These are phyloP conservation scores for Lathronympha strigana DNA, from an alignment of 2,888 invertebrate genomes.

Conservation along the genomic window DNA sequence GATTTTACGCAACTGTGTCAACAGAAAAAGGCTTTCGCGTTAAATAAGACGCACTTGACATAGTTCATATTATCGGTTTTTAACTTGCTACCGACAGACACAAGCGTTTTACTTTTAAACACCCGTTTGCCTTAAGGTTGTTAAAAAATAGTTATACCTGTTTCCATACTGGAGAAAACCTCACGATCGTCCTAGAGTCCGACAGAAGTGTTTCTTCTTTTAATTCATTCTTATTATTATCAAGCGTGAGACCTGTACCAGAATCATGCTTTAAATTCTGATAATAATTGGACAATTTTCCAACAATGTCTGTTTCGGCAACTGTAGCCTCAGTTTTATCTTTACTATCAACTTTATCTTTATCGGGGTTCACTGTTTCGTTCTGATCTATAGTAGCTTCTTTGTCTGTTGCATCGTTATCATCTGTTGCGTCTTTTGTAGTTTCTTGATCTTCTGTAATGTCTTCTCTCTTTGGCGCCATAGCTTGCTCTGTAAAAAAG, in stretches of 20 bases:
- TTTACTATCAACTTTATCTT: slow-evolving; percentile 8
- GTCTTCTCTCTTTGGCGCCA: slow-evolving; percentile 35
- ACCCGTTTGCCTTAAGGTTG: no score
- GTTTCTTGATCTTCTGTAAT: slow-evolving; percentile 42
- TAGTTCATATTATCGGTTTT: no score
- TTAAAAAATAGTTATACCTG: slow-evolving; percentile 64
- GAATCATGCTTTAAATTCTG: slow-evolving; percentile 67
- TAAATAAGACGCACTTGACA: no score
- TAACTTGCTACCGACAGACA: no score
- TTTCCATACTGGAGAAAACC: slow-evolving; percentile 77
- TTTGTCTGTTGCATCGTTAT: slow-evolving; percentile 44
- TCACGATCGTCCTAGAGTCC: slow-evolving; percentile 67
- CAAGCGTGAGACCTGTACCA: slow-evolving; percentile 55
- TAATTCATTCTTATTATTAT: slow-evolving; percentile 49
- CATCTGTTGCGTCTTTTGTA: slow-evolving; percentile 31
- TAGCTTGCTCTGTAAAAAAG: slow-evolving; percentile 44
- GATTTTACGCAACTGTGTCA: no score
- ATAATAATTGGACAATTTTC: slow-evolving; percentile 54
- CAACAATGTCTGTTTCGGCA: slow-evolving; percentile 2
- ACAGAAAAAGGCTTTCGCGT: no score
- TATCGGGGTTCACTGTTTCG: slow-evolving; percentile 32
- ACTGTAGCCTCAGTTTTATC: slow-evolving; percentile 12
- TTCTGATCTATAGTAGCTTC: slow-evolving; percentile 43
- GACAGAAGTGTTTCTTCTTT: slow-evolving; percentile 61
- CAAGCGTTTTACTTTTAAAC: no score